A percentile compares a stretch with the other conserved stretches of the same genome.
Conservation (phyloP, 2,888 invertebrate species). For the Palloptera scutellata region DNA sequence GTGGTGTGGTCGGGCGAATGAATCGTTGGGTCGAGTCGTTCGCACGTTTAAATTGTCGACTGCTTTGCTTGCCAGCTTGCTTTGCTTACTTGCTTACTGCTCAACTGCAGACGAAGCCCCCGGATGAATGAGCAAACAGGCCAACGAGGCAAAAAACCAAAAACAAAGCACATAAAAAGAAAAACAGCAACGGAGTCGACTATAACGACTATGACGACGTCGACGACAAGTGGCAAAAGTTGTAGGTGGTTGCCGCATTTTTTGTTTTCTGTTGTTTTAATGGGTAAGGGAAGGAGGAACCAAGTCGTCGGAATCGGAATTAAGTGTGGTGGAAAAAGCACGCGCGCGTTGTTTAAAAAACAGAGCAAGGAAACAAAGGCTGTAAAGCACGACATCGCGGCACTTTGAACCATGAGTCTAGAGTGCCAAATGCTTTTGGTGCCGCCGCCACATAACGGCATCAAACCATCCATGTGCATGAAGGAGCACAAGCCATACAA, state of each 20-base stretch:
- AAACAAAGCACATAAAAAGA: slow-evolving; percentile 28
- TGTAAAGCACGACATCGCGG: slow-evolving; percentile 51
- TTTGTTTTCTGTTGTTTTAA: slow-evolving; percentile 39
- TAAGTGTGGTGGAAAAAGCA: slow-evolving; percentile 49
- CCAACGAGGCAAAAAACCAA: slow-evolving; percentile 31
- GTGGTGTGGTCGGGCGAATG: background rate
- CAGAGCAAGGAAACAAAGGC: slow-evolving; percentile 46
- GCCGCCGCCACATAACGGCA: slow-evolving; percentile 38
- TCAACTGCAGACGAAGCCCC: slow-evolving; percentile 34
- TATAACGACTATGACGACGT: slow-evolving; percentile 27
- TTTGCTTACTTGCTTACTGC: slow-evolving; percentile 16
- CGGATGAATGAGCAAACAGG: slow-evolving; percentile 37
- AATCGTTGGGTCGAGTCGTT: slow-evolving; percentile 24
- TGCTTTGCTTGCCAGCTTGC: slow-evolving; percentile 15
- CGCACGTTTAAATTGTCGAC: slow-evolving; percentile 30
- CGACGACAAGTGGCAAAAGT: slow-evolving; percentile 47
- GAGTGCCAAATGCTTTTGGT: slow-evolving; percentile 47
- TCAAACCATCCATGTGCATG: slow-evolving; percentile 26
- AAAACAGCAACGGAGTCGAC: slow-evolving; percentile 22
- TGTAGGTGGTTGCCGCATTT: slow-evolving; percentile 36
- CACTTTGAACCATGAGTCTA: slow-evolving; percentile 50
- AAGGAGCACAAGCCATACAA: slow-evolving; percentile 6
- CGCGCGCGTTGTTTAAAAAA: slow-evolving; percentile 50
- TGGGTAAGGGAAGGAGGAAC: slow-evolving; percentile 17
- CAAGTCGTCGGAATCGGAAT: slow-evolving; percentile 25